Conservation (phyloP, 2,888 invertebrate genomes). For the Nemapogon koenigi region DNA sequence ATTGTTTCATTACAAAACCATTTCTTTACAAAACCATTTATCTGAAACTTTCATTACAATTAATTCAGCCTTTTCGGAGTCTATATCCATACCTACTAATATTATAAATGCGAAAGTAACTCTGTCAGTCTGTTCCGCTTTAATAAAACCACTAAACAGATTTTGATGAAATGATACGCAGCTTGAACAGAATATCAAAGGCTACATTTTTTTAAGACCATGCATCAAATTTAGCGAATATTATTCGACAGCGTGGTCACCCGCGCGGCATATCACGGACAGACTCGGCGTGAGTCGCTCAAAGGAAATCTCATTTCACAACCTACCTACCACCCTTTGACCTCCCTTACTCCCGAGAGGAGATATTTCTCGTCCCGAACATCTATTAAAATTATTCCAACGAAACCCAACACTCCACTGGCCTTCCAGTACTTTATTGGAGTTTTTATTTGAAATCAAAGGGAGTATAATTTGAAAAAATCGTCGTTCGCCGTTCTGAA, state of each 20-base stretch:
- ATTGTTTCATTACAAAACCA: too few relatives aligned
- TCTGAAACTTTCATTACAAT: too few relatives aligned
- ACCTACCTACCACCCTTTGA: conserved; percentile 19
- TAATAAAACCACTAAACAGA: too few relatives aligned
- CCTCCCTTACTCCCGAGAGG: conserved; percentile 20
- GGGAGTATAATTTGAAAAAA: conserved; percentile 9
- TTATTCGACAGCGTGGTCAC: conserved; percentile 3
- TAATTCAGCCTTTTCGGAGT: too few relatives aligned
- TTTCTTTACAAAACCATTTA: too few relatives aligned
- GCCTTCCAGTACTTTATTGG: conserved; percentile 11
- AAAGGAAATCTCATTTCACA: conserved; percentile 61
- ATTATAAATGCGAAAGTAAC: too few relatives aligned
- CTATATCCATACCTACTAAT: too few relatives aligned
- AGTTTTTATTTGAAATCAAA: conserved; percentile 8
- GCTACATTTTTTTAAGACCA: not conserved
- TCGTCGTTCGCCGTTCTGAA: conserved; percentile 2
- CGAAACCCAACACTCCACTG: conserved; percentile 33
- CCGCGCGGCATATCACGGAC: not conserved
- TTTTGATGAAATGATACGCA: too few relatives aligned
- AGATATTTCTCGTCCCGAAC: conserved; percentile 26
- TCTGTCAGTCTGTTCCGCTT: too few relatives aligned
- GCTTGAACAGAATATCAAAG: conserved; percentile 3
- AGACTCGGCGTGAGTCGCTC: conserved; percentile 28
- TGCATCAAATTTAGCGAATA: not conserved
- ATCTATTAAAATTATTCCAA: conserved; percentile 58